A percentile compares a stretch with the other conserved stretches of the same genome.
phyloP scores from a whole-genome alignment of 2,113 vertebrate species.

The Cynoglossus semilaevis region DNA sequence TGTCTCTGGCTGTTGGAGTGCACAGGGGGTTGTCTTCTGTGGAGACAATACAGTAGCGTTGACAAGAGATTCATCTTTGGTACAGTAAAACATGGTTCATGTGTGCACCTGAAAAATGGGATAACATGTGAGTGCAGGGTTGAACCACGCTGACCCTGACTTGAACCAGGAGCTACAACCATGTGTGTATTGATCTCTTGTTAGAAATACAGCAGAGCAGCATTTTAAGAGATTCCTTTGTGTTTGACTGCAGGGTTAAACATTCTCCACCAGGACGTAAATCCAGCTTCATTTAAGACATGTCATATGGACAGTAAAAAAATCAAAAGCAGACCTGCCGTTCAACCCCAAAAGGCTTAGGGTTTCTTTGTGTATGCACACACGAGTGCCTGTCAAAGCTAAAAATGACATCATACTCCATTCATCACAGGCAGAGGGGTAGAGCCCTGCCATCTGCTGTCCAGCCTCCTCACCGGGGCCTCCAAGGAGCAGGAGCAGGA shows the following conservation, averaged over 20 bases:
- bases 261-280: conserved; percentile 87
- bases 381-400: conserved; percentile 74
- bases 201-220: conserved; percentile 58
- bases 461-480: conserved; percentile 73
- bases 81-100: background rate
- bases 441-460: conserved; percentile 90
- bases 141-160: conserved; percentile 40
- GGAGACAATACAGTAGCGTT: conserved; percentile 12
- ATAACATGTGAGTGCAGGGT: background rate
- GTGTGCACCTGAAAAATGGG: conserved; percentile 1
- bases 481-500: conserved; percentile 41
- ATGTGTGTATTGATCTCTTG: conserved; percentile 32
- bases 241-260: conserved; percentile 83
- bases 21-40: conserved; percentile 95
- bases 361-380: conserved; percentile 84
- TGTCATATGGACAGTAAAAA: conserved; percentile 87
- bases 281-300: conserved; percentile 89
- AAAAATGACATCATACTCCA: conserved; percentile 96
- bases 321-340: conserved; percentile 81
- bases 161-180: conserved; percentile 8
- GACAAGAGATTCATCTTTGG: background rate
- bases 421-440: conserved; percentile 86
- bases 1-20: conserved; percentile 96
- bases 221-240: conserved; percentile 82
- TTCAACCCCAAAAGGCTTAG: conserved; percentile 81